Conservation (phyloP, 2,888 invertebrate species). For the Chymomyza caudatula region DNA sequence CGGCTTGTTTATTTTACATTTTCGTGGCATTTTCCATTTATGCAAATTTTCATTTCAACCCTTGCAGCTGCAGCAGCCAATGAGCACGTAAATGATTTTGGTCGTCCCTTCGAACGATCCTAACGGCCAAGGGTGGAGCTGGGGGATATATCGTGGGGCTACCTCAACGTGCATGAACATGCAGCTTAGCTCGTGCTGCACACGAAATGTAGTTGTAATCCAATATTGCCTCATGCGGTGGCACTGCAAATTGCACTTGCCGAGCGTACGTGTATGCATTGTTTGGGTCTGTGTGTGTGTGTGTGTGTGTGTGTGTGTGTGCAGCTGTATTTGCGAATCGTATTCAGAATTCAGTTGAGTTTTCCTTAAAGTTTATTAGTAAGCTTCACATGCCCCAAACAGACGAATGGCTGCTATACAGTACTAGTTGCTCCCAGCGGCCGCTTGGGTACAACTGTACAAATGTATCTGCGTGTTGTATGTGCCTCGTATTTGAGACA, state of each 20-base stretch:
- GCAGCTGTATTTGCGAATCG: conserved; percentile 61
- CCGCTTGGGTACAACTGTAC: background rate
- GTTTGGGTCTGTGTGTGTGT: background rate
- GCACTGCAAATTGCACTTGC: background rate
- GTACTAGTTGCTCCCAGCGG: background rate
- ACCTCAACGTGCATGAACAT: background rate
- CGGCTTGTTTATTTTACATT: background rate
- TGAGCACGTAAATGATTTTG: background rate
- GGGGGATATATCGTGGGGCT: background rate
- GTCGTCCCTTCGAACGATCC: background rate
- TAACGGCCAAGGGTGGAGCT: background rate
- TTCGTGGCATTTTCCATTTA: conserved; percentile 64
- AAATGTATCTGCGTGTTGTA: background rate
- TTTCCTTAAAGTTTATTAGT: background rate
- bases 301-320: conserved; percentile 5
- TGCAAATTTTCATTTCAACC: background rate
- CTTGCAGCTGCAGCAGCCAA: background rate
- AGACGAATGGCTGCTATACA: background rate
- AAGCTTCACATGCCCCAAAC: background rate
- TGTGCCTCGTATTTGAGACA: background rate
- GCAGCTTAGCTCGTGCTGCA: background rate
- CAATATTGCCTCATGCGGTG: background rate
- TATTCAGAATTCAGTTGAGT: conserved; percentile 34
- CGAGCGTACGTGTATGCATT: background rate
- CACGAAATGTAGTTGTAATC: background rate